phyloP scores from a whole-genome alignment of 2,797 vertebrate genomes.

The Sebastes itinus region DNA sequence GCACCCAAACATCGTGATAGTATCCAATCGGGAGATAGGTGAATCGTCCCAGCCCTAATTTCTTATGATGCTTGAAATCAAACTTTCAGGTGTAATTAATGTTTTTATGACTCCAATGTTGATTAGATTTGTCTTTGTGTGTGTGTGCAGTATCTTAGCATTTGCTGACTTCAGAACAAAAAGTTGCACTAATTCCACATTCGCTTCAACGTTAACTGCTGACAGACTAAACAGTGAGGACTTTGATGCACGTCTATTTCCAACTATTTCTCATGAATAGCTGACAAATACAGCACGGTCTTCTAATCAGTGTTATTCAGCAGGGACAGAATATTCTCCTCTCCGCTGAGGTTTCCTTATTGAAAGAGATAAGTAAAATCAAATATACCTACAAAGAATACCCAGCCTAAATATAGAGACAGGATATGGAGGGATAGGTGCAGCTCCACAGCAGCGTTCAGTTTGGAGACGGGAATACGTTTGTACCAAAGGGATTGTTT shows the following conservation, averaged over 20 bases:
- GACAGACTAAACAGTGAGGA: background rate
- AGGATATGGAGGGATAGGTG: background rate
- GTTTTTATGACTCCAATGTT: background rate
- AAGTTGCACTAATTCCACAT: background rate
- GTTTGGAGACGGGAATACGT: slow-evolving; percentile 9
- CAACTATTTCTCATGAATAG: slow-evolving; percentile 27
- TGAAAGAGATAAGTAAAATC: slow-evolving; percentile 34
- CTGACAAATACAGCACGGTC: slow-evolving; percentile 15
- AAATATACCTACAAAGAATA: slow-evolving; percentile 14
- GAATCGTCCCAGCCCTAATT: background rate
- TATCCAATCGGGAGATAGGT: too few relatives aligned
- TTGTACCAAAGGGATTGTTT: background rate
- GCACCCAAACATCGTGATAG: too few relatives aligned
- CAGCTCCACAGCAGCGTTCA: background rate
- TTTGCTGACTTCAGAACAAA: background rate
- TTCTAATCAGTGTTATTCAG: slow-evolving; percentile 31
- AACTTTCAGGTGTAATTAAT: background rate
- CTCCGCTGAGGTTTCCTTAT: background rate
- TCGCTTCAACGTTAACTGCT: background rate
- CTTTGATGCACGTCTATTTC: background rate
- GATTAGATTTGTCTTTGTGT: background rate
- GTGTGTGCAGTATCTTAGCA: background rate
- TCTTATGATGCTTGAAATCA: background rate
- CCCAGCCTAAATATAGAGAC: slow-evolving; percentile 25
- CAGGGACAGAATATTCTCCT: slow-evolving; percentile 13